Evolutionary conservation across 2,797 vertebrate genomes (phyloP).

Genomic region (Galaxias olidus): DNA sequence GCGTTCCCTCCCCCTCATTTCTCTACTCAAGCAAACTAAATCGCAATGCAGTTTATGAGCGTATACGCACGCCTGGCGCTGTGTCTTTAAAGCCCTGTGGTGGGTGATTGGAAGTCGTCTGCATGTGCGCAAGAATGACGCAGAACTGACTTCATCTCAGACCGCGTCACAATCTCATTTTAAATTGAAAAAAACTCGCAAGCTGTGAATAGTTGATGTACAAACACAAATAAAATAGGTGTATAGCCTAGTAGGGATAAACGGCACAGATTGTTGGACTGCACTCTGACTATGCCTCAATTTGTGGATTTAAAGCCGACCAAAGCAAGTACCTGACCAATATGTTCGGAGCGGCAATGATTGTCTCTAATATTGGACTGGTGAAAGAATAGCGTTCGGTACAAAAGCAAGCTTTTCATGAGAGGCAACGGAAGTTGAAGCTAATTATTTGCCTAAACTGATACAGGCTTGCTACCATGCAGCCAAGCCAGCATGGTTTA

Average conservation of each 20-base stretch:
- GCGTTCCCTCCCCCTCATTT: slow-evolving; percentile 38
- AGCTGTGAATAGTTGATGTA: slow-evolving; percentile 8
- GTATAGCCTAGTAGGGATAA: too few relatives aligned
- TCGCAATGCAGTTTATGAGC: slow-evolving; percentile 66
- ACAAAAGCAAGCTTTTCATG: too few relatives aligned
- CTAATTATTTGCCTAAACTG: slow-evolving; percentile 11
- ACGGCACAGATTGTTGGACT: too few relatives aligned
- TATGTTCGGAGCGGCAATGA: too few relatives aligned
- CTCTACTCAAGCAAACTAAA: slow-evolving; percentile 36
- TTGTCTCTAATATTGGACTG: too few relatives aligned
- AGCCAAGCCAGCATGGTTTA: slow-evolving; percentile 43
- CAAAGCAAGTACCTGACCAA: too few relatives aligned
- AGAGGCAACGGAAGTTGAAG: too few relatives aligned
- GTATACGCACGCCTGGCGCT: slow-evolving; percentile 43
- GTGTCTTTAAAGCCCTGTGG: slow-evolving; percentile 70
- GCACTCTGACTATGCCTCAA: too few relatives aligned
- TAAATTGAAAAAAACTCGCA: slow-evolving; percentile 33
- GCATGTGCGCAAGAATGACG: slow-evolving; percentile 84
- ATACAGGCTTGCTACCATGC: slow-evolving; percentile 63
- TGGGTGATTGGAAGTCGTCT: slow-evolving; percentile 65
- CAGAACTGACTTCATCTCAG: slow-evolving; percentile 75
- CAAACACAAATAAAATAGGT: too few relatives aligned
- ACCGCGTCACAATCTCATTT: slow-evolving; percentile 77
- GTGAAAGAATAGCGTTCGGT: too few relatives aligned
- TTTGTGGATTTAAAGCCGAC: too few relatives aligned